Evolutionary conservation across 1,140 invertebrate species (phyloP).

Genomic region (Papilio aristodemus): DNA sequence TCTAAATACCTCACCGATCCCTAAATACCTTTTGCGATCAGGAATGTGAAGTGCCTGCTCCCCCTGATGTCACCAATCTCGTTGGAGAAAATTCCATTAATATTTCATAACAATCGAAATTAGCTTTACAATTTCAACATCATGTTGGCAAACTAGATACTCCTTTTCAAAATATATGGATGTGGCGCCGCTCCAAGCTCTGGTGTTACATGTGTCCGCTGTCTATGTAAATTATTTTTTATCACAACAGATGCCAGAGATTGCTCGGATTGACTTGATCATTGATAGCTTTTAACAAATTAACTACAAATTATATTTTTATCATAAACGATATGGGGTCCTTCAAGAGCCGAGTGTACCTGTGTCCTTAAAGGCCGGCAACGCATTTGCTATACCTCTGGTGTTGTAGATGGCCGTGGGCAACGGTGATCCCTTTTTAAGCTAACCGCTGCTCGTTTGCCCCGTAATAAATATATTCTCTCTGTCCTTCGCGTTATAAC

Average conservation of each 20-base stretch:
- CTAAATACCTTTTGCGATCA: constrained; percentile 15
- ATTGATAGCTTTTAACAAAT: too few species aligned
- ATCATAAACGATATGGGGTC: too few species aligned
- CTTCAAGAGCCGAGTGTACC: too few species aligned
- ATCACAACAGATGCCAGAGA: not conserved
- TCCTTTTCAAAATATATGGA: constrained; percentile 16
- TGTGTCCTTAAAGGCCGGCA: too few species aligned
- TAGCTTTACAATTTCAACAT: constrained; percentile 10
- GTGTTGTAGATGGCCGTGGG: too few species aligned
- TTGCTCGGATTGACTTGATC: not conserved
- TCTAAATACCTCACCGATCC: not conserved
- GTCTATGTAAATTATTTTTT: constrained; percentile 21
- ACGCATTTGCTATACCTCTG: too few species aligned
- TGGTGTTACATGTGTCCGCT: not conserved
- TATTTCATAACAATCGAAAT: not conserved
- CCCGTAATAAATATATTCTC: too few species aligned
- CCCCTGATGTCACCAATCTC: not conserved
- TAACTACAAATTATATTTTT: too few species aligned
- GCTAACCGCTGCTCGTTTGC: too few species aligned
- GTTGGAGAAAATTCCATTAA: constrained; percentile 14
- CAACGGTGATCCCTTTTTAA: too few species aligned
- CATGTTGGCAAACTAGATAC: constrained; percentile 21
- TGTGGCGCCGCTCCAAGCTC: constrained; percentile 8
- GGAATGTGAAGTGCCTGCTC: constrained; percentile 3
- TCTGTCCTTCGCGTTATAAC: too few species aligned